Base-by-base conservation (phyloP, 2,888 invertebrate genomes). In the Brachycybe producta region DNA sequence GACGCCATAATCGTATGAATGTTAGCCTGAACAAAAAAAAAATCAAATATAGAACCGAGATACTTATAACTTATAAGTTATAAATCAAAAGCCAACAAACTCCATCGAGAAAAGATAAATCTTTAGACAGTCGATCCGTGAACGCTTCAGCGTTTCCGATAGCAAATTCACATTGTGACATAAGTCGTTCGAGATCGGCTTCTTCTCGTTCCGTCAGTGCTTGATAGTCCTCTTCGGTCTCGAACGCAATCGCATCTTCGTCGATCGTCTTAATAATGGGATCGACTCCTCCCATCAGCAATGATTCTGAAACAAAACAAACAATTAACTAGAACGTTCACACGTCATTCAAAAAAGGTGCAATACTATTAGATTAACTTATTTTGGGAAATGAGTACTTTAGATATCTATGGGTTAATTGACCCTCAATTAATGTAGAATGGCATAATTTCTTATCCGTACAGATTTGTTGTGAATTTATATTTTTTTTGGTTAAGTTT, bases 1-100 rank as follows among this genome's bases (percentile, higher is more conserved):
- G 87, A 87, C n/a, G 84, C 84, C 70, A 92, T 74, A 46, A 92
- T 86, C 60, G 84, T 85, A 66, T 90, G 84, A 53, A 92, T 84
- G 68, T 92, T 92, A 62, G 86, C 86, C 75, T 79, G 62, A 24
- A 56, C 46, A 55, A 44, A 55, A 52, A 32, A 38, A 36, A 5
- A 5, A 8, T 51, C 2, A 15, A 13, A 19, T 19, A 41, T 15
- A 11, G n/a, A 49, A 39, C 24, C 15, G 4, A 23, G 8, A 44
- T 5, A 26, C 8, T n/a, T n/a, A n/a, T n/a, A 8, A 30, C 30
- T 38, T 13, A n/a, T 17, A 17, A 38, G 15, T 8, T 38, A 38
- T 13, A 13, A 17, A 23, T 24, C 4, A 39, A 8, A n/a, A 45
- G 32, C 38, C 2, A 30, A 60, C 69, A 65, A 67, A 82, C 82